Evolutionary conservation across 2,888 invertebrate genomes (phyloP).

Genomic region (Anagyrus pseudococci): DNA sequence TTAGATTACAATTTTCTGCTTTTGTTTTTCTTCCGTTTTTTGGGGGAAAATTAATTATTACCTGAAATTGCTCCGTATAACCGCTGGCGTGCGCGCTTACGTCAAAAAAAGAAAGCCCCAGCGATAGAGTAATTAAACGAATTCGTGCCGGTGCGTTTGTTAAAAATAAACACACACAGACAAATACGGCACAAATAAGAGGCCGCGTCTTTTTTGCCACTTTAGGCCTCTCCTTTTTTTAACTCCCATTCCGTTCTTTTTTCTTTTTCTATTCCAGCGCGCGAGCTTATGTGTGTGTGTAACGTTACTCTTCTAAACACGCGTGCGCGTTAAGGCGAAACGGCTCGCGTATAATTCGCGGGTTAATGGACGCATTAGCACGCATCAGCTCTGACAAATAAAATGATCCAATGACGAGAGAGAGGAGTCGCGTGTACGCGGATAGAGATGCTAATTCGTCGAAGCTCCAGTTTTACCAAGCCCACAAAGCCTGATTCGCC

Average conservation of each 20-base stretch:
- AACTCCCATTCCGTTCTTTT: neutral
- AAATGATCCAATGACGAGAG: too few species aligned
- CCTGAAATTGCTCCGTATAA: slow-evolving; percentile 22
- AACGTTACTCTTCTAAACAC: neutral
- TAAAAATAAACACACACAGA: slow-evolving; percentile 11
- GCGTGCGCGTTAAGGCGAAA: slow-evolving; percentile 13
- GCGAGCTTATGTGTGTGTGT: too few species aligned
- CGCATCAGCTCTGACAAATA: too few species aligned
- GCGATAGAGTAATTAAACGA: slow-evolving; percentile 21
- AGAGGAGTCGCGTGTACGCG: too few species aligned
- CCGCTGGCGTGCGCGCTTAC: neutral
- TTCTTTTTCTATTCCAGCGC: neutral
- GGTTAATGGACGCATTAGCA: slow-evolving; percentile 23
- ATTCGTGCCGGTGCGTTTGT: slow-evolving; percentile 13
- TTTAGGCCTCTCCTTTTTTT: neutral
- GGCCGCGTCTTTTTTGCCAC: too few species aligned
- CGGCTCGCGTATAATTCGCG: slow-evolving; percentile 6
- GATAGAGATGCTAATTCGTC: too few species aligned
- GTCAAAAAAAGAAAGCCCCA: slow-evolving; percentile 7
- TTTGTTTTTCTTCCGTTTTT: too few species aligned
- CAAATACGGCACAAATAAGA: too few species aligned
- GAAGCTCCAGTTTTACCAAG: too few species aligned
- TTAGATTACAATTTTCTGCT: too few species aligned
- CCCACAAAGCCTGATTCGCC: too few species aligned
- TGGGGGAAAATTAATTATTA: neutral